These are phyloP conservation scores for Peucedramus taeniatus DNA, from an alignment of 2,113 vertebrate genomes.

Conservation along the genomic window DNA sequence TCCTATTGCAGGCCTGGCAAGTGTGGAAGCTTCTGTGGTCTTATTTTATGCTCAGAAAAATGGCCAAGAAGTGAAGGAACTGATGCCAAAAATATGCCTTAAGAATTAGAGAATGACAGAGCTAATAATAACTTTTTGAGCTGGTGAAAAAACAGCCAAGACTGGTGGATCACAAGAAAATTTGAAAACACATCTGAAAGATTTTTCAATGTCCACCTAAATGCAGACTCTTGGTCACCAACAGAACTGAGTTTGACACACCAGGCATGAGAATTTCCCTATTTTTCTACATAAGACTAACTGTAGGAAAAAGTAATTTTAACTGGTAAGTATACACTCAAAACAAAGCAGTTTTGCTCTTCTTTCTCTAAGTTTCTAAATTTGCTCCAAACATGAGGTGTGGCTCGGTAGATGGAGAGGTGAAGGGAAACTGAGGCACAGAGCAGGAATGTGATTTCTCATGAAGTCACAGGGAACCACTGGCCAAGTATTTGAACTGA, in stretches of 20 bases:
- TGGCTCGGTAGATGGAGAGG: neutral
- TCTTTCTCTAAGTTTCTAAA: neutral
- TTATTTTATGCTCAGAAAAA: constrained; percentile 24
- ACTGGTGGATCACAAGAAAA: neutral
- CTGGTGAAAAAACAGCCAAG: neutral
- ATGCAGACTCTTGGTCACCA: neutral
- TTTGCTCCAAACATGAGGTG: neutral
- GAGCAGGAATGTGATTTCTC: neutral
- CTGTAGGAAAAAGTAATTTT: neutral
- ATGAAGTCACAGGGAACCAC: neutral
- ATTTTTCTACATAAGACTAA: neutral
- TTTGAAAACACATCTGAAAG: neutral
- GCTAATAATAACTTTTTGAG: neutral
- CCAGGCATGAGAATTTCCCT: neutral
- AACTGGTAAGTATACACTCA: neutral
- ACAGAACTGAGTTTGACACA: neutral
- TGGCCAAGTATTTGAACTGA: neutral
- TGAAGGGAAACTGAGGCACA: neutral
- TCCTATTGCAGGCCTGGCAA: constrained; percentile 41
- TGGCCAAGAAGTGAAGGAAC: neutral
- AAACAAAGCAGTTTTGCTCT: neutral
- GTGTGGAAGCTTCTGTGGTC: constrained; percentile 22
- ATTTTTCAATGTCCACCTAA: neutral
- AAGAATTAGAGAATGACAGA: neutral
- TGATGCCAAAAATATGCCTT: constrained; percentile 32